Percentiles rank a stretch among this genome's conserved stretches.
phyloP scores from a whole-genome alignment of 2,797 vertebrate genomes.

The Sebastes taczanowskii region DNA sequence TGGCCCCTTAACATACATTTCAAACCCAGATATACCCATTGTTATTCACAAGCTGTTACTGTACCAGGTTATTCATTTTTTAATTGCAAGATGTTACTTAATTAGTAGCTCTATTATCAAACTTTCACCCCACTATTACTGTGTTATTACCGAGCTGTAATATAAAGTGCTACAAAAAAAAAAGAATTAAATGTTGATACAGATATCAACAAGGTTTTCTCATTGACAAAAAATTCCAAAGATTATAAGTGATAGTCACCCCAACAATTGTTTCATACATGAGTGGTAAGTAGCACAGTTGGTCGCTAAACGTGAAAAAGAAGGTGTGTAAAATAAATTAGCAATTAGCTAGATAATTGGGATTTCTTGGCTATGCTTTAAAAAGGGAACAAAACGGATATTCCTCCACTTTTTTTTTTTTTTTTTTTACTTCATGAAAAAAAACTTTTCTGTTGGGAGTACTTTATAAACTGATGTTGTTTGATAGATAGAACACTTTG shows the following conservation, averaged over 20 bases:
- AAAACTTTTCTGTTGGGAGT: conserved; percentile 22
- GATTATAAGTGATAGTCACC: not conserved
- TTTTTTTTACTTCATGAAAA: conserved; percentile 31
- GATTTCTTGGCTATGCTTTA: conserved; percentile 60
- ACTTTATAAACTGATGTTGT: conserved; percentile 39
- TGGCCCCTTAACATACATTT: no score
- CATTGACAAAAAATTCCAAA: not conserved
- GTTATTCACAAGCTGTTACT: no score
- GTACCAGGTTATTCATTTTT: no score
- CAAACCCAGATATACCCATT: no score
- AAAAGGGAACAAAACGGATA: conserved; percentile 14
- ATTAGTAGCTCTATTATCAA: not conserved
- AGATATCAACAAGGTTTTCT: not conserved
- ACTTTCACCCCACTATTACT: not conserved
- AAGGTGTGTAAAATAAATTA: conserved; percentile 27
- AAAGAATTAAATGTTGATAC: not conserved
- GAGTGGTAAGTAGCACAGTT: not conserved
- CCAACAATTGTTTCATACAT: not conserved
- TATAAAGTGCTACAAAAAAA: not conserved
- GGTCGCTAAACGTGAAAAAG: not conserved
- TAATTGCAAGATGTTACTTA: no score
- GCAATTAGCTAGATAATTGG: conserved; percentile 51
- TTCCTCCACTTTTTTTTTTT: conserved; percentile 7
- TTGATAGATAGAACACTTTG: conserved; percentile 29
- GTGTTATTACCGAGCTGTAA: not conserved